Evolutionary conservation across 1,140 invertebrate genomes (phyloP), one percentile per base, ranked within the genome.

Genomic region (Drosophila dunni): DNA sequence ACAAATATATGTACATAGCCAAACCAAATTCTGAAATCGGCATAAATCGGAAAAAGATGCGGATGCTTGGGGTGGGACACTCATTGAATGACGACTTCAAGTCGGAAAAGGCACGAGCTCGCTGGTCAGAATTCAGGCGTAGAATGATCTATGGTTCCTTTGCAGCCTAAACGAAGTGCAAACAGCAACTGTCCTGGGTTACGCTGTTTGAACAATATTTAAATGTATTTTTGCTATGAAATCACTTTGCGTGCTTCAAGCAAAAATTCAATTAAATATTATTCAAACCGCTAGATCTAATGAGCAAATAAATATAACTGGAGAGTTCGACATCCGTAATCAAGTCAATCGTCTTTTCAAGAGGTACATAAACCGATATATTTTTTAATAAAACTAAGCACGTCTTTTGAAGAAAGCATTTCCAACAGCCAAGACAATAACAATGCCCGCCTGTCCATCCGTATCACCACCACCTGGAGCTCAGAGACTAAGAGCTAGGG

Each of bases 41-140:
- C 3, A 13, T 42, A 10, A 42, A 13, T 13, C 40, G 40, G 3
- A 42, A 42, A 13, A n/a, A 7, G 11, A 13, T 42, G n/a, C 10
- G 40, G 11, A 6, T n/a, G 9, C 33, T 58, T 57, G 60, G 46
- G 15, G 34, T 33, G 40, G 6, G 40, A 7, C 36, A 68, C 44
- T 7, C 57, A 7, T 13, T 62, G 8, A 36, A 54, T 13, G 10
- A 38, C 4, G 68, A 48, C 33, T 63, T 9, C 42, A 20, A 4
- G 6, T 29, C 29, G 1, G 4, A 24, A 8, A 13, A 33, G 10
- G 63, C 38, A 11, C 46, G 38, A 36, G 8, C 9, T 34, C 50
- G 51, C 0, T 74, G 71, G 71, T 20, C 57, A 9, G 24, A 56
- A n/a, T 74, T 68, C 11, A 69, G 71, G 1, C 40, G 50, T 0